phyloP scores from a whole-genome alignment of 1,140 invertebrate species.

The Cydia splendana region DNA sequence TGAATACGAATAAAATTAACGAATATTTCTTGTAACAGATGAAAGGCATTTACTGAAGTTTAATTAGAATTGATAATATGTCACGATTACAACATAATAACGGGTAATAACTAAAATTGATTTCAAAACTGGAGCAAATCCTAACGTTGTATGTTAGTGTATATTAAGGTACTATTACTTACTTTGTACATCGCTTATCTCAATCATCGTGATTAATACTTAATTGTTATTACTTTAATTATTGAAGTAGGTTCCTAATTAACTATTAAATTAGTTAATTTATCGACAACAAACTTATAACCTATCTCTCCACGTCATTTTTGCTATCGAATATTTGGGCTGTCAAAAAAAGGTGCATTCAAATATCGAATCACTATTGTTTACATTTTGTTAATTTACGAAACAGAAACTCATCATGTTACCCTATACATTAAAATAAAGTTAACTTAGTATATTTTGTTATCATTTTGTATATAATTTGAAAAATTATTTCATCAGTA shows the following conservation, averaged over 20 bases:
- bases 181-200: conserved; percentile 73
- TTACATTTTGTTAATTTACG: neutral
- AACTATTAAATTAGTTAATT: conserved; percentile 46
- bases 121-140: neutral
- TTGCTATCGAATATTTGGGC: conserved; percentile 48
- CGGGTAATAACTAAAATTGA: conserved; percentile 10
- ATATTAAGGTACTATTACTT: conserved; percentile 44
- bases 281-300: conserved; percentile 63
- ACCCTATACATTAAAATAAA: neutral
- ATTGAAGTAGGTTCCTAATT: conserved; percentile 39
- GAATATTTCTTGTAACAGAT: neutral
- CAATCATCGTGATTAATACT: conserved; percentile 61
- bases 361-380: neutral
- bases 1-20: neutral
- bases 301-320: conserved; percentile 72
- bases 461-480: neutral
- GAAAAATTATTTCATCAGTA: neutral
- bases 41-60: neutral
- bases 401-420: neutral
- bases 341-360: conserved; percentile 37
- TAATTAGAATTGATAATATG: neutral
- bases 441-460: neutral
- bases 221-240: conserved; percentile 32
- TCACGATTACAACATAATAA: conserved; percentile 3
- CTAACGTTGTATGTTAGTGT: neutral